Evolutionary conservation across 2,797 vertebrate species (phyloP).

Genomic region (Halcyon smyrnensis): DNA sequence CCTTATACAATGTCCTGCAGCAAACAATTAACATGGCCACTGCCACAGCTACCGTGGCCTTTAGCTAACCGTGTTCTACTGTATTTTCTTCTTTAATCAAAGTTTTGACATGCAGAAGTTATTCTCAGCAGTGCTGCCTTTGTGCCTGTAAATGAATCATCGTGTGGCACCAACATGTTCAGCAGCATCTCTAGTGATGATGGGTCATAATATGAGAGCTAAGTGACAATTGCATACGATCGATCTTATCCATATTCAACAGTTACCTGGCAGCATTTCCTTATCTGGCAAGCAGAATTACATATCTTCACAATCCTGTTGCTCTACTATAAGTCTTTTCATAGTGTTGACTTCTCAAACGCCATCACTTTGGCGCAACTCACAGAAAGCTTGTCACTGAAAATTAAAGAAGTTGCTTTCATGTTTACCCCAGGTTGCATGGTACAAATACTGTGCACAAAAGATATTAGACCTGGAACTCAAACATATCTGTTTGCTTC

Average conservation of each 20-base stretch:
- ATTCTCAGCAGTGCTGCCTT: constrained; percentile 45
- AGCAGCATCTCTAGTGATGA: constrained; percentile 27
- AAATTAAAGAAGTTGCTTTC: not conserved
- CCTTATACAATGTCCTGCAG: not conserved
- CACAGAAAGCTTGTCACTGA: not conserved
- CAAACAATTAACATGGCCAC: not conserved
- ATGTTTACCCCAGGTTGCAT: not conserved
- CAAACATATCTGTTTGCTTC: constrained; percentile 97
- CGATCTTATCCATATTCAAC: not conserved
- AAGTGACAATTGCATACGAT: constrained; percentile 33
- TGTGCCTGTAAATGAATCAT: constrained; percentile 30
- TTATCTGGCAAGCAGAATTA: constrained; percentile 8
- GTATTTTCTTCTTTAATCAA: constrained; percentile 40
- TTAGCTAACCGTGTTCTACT: not conserved
- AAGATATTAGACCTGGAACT: constrained; percentile 87
- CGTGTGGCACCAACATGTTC: constrained; percentile 9
- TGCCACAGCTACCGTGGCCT: not conserved
- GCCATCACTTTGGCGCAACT: constrained; percentile 2
- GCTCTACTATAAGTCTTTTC: not conserved
- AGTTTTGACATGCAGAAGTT: constrained; percentile 73
- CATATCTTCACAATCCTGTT: not conserved
- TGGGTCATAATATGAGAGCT: not conserved
- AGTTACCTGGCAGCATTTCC: constrained; percentile 26
- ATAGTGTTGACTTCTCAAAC: not conserved
- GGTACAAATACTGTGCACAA: not conserved